Conservation (phyloP, 2,797 vertebrate species). For the Monodelphis domestica region DNA sequence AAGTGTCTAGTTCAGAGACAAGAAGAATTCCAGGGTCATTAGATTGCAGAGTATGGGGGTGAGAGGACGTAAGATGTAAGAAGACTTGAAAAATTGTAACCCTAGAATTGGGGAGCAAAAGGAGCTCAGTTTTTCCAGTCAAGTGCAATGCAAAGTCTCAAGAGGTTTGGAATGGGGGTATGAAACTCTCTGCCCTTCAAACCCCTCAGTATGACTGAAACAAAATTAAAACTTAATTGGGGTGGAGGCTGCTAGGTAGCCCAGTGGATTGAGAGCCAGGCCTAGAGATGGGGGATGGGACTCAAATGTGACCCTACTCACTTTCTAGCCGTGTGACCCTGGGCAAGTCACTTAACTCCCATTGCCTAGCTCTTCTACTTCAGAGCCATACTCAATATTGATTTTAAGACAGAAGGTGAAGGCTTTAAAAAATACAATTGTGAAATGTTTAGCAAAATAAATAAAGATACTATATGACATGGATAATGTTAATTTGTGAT, state of each 20-base stretch:
- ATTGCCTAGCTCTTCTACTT: no score
- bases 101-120: neutral
- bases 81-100: neutral
- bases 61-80: neutral
- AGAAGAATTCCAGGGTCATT: neutral
- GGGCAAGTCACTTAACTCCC: no score
- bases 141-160: neutral
- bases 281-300: no score
- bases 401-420: no score
- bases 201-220: neutral
- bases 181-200: neutral
- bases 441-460: neutral
- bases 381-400: no score
- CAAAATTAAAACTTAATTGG: neutral
- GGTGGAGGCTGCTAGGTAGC: no score
- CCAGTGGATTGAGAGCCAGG: no score
- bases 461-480: neutral
- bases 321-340: no score
- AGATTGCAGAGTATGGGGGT: neutral
- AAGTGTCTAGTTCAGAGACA: neutral
- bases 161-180: neutral
- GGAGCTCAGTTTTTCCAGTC: neutral
- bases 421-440: neutral
- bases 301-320: no score
- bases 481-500: neutral